Conservation (phyloP, 2,888 invertebrate genomes). For the Eristalis pertinax region DNA sequence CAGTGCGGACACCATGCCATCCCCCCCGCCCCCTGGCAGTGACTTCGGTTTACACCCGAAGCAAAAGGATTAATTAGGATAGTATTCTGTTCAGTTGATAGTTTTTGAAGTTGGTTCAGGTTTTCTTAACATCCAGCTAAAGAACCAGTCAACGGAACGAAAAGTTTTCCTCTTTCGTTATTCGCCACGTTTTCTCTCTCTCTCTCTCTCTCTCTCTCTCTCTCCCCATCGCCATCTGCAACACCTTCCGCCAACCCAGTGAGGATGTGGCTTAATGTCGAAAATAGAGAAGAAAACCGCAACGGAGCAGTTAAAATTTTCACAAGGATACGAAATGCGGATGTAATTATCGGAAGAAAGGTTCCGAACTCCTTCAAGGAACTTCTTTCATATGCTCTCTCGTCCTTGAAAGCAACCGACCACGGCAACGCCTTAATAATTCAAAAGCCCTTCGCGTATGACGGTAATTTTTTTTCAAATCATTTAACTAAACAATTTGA, state of each 20-base stretch:
- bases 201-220: neutral
- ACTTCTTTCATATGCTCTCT: neutral
- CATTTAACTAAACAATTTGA: slow-evolving; percentile 49
- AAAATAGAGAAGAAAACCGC: slow-evolving; percentile 54
- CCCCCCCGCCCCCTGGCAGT: neutral
- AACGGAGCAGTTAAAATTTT: slow-evolving; percentile 56
- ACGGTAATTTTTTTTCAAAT: slow-evolving; percentile 63
- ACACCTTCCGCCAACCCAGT: neutral
- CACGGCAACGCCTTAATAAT: slow-evolving; percentile 38
- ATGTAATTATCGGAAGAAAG: slow-evolving; percentile 63
- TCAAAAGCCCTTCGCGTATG: slow-evolving; percentile 40
- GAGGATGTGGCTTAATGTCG: neutral
- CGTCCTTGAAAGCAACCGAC: slow-evolving; percentile 5
- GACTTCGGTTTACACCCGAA: slow-evolving; percentile 57
- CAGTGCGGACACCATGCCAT: slow-evolving; percentile 7
- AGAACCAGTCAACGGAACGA: slow-evolving; percentile 69
- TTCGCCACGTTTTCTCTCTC: neutral
- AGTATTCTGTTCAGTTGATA: slow-evolving; percentile 70
- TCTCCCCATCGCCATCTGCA: no score
- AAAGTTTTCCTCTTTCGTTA: slow-evolving; percentile 57
- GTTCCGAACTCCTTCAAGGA: neutral
- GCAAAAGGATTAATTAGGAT: slow-evolving; percentile 72
- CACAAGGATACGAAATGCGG: slow-evolving; percentile 61
- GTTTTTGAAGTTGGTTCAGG: slow-evolving; percentile 72
- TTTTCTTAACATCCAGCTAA: slow-evolving; percentile 59